phyloP scores from a whole-genome alignment of 2,113 vertebrate genomes.

The Tragelaphus imberbis region DNA sequence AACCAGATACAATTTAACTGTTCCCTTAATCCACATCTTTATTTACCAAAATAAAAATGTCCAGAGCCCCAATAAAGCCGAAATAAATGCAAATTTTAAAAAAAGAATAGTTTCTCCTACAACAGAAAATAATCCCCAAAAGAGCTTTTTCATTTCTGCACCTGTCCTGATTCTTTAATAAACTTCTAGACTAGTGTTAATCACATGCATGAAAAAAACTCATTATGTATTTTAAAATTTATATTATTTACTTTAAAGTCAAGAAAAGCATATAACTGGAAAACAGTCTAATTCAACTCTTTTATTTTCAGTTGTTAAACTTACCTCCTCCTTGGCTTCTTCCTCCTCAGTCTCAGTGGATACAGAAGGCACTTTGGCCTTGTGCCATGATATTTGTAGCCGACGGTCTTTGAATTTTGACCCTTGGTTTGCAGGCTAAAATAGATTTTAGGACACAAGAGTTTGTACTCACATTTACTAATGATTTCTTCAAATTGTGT shows the following conservation, averaged over 20 bases:
- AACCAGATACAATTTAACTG: background rate
- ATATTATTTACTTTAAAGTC: background rate
- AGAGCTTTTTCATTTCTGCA: background rate
- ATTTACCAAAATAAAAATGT: background rate
- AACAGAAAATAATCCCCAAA: background rate
- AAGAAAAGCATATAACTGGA: constrained; percentile 7
- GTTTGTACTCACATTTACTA: background rate
- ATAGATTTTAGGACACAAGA: constrained; percentile 41
- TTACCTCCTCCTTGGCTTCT: constrained; percentile 93
- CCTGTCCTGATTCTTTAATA: background rate
- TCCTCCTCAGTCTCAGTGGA: constrained; percentile 93
- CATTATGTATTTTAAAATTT: background rate
- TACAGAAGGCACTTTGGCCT: constrained; percentile 93
- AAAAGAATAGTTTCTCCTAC: background rate
- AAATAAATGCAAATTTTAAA: background rate
- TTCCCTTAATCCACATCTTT: background rate
- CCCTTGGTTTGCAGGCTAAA: constrained; percentile 95
- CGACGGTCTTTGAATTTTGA: constrained; percentile 96
- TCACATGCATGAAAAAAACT: background rate
- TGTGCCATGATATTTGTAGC: constrained; percentile 97
- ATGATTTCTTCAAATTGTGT: constrained; percentile 1
- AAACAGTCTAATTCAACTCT: background rate
- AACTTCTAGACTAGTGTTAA: background rate
- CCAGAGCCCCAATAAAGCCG: background rate
- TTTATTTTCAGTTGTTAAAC: background rate